A percentile compares a stretch with the other conserved stretches of the same genome.
These are phyloP conservation scores for Parapristionchus giblindavisi DNA, from an alignment of 2,888 invertebrate genomes.

Conservation along the genomic window DNA sequence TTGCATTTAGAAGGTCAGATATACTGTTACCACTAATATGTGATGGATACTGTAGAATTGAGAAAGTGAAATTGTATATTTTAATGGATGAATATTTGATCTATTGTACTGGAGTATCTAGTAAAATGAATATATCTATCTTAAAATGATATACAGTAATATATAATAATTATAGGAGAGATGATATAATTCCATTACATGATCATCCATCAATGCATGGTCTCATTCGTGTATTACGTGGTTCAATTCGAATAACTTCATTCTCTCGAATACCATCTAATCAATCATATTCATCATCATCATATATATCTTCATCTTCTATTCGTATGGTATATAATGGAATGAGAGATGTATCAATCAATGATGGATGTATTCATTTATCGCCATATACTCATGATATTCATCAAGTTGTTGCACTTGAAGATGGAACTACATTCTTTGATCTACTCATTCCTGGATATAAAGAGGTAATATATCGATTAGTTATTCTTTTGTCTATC, in stretches of 20 bases:
- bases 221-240: constrained; percentile 53
- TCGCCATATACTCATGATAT: constrained; percentile 14
- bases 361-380: constrained; percentile 28
- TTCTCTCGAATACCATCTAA: constrained; percentile 21
- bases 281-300: no score
- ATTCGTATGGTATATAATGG: no score
- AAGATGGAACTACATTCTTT: constrained; percentile 59
- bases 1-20: constrained; percentile 34
- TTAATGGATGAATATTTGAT: neutral
- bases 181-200: constrained; percentile 55
- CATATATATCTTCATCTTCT: no score
- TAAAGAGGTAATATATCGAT: constrained; percentile 10
- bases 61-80: neutral
- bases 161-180: neutral
- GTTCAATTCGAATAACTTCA: constrained; percentile 20
- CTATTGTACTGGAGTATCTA: no score
- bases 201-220: constrained; percentile 59
- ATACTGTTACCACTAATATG: no score
- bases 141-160: neutral
- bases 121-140: no score
- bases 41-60: neutral
- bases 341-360: neutral
- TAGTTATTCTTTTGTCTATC: neutral
- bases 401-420: constrained; percentile 43
- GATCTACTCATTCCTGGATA: constrained; percentile 61